phyloP scores from a whole-genome alignment of 64 coral and sea anemone genomes.

The Porites australiensis region DNA sequence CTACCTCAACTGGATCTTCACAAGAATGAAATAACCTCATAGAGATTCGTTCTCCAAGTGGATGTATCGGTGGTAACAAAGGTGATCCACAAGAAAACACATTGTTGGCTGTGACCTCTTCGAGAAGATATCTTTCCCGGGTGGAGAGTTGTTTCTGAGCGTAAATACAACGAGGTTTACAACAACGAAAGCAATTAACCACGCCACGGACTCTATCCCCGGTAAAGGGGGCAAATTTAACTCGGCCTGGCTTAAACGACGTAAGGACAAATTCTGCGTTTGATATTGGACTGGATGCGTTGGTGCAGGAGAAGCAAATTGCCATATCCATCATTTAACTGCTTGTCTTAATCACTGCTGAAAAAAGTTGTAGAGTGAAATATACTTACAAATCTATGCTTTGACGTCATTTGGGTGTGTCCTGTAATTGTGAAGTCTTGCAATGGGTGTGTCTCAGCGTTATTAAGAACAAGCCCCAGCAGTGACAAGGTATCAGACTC shows the following conservation, averaged over 20 bases:
- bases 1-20: not conserved
- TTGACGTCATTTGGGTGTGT: too few species aligned
- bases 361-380: not conserved
- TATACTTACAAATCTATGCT: too few species aligned
- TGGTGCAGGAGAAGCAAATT: not conserved
- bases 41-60: not conserved
- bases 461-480: too few species aligned
- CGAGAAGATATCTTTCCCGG: slow-evolving; percentile 7
- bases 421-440: too few species aligned
- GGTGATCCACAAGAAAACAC: slow-evolving; percentile 23
- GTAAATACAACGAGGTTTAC: slow-evolving; percentile 27
- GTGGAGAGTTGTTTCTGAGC: slow-evolving; percentile 10
- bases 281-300: not conserved
- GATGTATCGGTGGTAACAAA: not conserved
- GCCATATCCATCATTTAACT: not conserved
- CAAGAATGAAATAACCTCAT: slow-evolving; percentile 14
- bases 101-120: not conserved
- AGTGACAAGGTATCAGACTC: too few species aligned
- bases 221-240: slow-evolving; percentile 2
- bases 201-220: slow-evolving; percentile 16
- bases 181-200: slow-evolving; percentile 11
- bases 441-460: too few species aligned
- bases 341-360: not conserved
- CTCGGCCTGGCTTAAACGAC: not conserved
- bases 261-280: not conserved